Conservation (phyloP, 1,140 invertebrate genomes). For the Lordiphosa mommai region DNA sequence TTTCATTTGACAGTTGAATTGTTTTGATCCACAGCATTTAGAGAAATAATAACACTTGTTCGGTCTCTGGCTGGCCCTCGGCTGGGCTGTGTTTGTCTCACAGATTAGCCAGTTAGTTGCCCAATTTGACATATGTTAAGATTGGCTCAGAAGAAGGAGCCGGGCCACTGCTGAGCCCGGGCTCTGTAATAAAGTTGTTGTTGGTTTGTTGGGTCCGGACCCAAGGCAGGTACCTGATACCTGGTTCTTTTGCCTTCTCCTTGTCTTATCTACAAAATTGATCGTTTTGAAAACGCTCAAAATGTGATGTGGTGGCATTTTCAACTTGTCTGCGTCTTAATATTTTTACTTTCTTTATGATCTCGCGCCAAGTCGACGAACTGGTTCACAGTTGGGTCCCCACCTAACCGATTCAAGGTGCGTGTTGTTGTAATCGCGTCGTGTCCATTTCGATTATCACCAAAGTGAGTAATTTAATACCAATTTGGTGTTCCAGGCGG, state of each 20-base stretch:
- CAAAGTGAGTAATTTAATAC: conserved; percentile 79
- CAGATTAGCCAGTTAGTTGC: conserved; percentile 76
- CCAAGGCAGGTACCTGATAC: neutral
- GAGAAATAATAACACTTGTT: conserved; percentile 76
- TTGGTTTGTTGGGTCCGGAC: neutral
- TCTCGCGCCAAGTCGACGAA: conserved; percentile 45
- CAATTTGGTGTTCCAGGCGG: conserved; percentile 62
- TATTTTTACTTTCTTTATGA: conserved; percentile 77
- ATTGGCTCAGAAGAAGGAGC: conserved; percentile 28
- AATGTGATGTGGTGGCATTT: conserved; percentile 80
- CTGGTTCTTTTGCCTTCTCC: neutral
- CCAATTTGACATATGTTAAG: conserved; percentile 73
- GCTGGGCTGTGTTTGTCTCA: conserved; percentile 43
- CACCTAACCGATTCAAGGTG: conserved; percentile 4
- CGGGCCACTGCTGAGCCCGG: no score
- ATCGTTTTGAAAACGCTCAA: conserved; percentile 79
- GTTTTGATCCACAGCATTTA: conserved; percentile 55
- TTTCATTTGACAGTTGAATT: conserved; percentile 61
- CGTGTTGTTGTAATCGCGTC: conserved; percentile 71
- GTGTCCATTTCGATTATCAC: conserved; percentile 78
- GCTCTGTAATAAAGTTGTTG: conserved; percentile 33
- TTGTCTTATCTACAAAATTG: conserved; percentile 72
- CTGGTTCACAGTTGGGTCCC: conserved; percentile 53
- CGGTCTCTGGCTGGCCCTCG: neutral
- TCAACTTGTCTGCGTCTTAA: conserved; percentile 79